A percentile compares a stretch with the other conserved stretches of the same genome.
Evolutionary conservation across 2,888 invertebrate species (phyloP).

Genomic region (Stomorhina lunata): DNA sequence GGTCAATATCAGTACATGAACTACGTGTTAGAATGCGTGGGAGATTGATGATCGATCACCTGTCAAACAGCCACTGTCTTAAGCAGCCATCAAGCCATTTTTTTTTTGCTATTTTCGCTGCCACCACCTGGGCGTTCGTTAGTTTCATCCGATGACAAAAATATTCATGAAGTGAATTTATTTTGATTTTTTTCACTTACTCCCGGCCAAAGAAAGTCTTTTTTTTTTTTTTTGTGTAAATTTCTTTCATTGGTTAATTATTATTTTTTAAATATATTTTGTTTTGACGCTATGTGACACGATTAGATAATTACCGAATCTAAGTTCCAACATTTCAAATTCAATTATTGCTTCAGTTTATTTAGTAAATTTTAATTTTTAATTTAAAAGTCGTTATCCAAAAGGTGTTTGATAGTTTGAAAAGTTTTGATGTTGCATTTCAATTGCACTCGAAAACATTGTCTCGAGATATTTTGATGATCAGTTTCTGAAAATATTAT

Average conservation of each 20-base stretch:
- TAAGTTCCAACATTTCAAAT: conserved; percentile 45
- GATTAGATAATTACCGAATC: conserved; percentile 54
- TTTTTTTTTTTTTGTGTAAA: conserved; percentile 27
- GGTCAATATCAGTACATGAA: conserved; percentile 77
- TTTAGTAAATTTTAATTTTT: too few species aligned
- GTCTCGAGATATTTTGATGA: conserved; percentile 37
- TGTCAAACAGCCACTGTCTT: conserved; percentile 25
- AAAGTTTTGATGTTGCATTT: conserved; percentile 38
- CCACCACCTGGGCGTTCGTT: conserved; percentile 52
- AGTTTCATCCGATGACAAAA: conserved; percentile 20
- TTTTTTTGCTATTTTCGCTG: conserved; percentile 23
- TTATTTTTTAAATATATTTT: too few species aligned
- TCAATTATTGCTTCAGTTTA: conserved; percentile 31
- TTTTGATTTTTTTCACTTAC: conserved; percentile 30
- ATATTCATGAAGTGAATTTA: neutral
- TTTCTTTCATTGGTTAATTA: conserved; percentile 29
- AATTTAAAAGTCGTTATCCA: neutral
- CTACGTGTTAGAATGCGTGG: conserved; percentile 68
- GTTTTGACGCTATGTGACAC: conserved; percentile 53
- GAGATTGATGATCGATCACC: conserved; percentile 55
- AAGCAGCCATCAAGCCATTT: neutral
- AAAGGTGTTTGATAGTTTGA: neutral
- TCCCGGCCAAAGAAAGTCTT: conserved; percentile 60
- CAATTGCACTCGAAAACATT: conserved; percentile 43
- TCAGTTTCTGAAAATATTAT: neutral